These are phyloP conservation scores for Pygocentrus nattereri DNA, from an alignment of 2,797 vertebrate species.

Conservation along the genomic window DNA sequence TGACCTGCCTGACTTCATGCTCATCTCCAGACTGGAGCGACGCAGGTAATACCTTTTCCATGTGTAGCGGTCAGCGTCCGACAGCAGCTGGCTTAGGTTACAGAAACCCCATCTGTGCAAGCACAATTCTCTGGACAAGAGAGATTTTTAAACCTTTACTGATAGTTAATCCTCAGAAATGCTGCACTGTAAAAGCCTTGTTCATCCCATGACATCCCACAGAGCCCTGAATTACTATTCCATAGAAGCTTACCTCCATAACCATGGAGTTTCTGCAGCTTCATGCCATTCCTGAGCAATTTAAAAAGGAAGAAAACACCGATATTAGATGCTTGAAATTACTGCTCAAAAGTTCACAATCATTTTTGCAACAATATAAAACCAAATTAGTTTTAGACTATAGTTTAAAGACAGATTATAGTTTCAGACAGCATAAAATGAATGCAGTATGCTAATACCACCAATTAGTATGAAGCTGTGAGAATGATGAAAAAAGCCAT, in stretches of 20 bases:
- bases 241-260: slow-evolving; percentile 72
- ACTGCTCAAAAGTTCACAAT: too few species aligned
- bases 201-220: neutral
- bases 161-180: neutral
- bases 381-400: too few species aligned
- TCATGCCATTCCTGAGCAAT: slow-evolving; percentile 71
- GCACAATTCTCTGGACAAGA: slow-evolving; percentile 77
- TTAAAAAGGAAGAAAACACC: neutral
- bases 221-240: neutral
- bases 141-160: neutral
- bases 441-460: too few species aligned
- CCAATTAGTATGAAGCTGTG: too few species aligned
- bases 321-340: neutral
- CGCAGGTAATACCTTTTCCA: slow-evolving; percentile 85
- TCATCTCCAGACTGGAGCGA: slow-evolving; percentile 74
- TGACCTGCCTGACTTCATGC: slow-evolving; percentile 77
- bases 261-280: slow-evolving; percentile 72
- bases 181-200: neutral
- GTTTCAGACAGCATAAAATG: too few species aligned
- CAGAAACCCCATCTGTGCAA: slow-evolving; percentile 82
- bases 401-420: too few species aligned
- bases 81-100: slow-evolving; percentile 66
- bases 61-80: slow-evolving; percentile 60
- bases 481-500: too few species aligned
- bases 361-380: too few species aligned